phyloP scores from a whole-genome alignment of 2,888 invertebrate species.

The Chaetogeoica ovagalla region DNA sequence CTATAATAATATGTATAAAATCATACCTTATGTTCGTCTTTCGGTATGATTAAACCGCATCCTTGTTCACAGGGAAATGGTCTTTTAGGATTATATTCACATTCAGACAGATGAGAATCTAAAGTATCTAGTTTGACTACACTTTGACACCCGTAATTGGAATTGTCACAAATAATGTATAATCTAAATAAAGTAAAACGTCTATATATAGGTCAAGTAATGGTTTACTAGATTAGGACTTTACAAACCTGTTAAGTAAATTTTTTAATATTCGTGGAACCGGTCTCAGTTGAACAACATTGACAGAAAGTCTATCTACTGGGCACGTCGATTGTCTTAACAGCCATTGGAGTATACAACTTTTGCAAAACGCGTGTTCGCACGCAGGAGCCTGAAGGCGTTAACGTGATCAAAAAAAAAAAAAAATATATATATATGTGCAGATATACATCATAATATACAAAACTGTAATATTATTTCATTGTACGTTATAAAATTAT shows the following conservation, averaged over 20 bases:
- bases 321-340: constrained; percentile 92
- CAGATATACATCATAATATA: neutral
- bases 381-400: constrained; percentile 82
- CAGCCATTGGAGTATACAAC: constrained; percentile 94
- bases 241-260: constrained; percentile 74
- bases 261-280: constrained; percentile 93
- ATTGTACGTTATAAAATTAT: neutral
- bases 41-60: constrained; percentile 91
- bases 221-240: neutral
- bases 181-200: constrained; percentile 65
- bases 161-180: constrained; percentile 89
- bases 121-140: constrained; percentile 85
- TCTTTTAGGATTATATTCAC: constrained; percentile 91
- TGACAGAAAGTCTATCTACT: constrained; percentile 87
- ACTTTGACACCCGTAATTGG: constrained; percentile 80
- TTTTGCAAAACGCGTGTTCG: constrained; percentile 94
- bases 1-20: neutral
- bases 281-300: constrained; percentile 83
- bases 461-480: neutral
- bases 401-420: neutral
- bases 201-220: constrained; percentile 30
- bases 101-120: constrained; percentile 84
- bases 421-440: no score
- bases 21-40: constrained; percentile 80
- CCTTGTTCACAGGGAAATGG: constrained; percentile 92